These are phyloP conservation scores for Maccullochella peelii DNA, from an alignment of 2,113 vertebrate genomes.

Conservation along the genomic window DNA sequence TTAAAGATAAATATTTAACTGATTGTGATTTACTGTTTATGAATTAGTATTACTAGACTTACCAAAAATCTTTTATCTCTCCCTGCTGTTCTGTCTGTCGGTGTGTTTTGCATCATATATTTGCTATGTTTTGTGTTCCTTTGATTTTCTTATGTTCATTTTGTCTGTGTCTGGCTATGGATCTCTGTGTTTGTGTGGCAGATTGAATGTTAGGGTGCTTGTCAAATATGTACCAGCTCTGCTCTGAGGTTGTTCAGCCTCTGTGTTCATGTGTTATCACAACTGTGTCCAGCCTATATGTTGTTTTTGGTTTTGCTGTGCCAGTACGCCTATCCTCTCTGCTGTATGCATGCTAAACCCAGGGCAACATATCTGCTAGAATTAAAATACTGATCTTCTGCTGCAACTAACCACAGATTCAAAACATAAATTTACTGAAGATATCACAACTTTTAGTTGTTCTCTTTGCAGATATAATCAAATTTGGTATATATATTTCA, in stretches of 20 bases:
- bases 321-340: constrained; percentile 69
- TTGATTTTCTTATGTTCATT: constrained; percentile 4
- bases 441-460: background rate
- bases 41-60: constrained; percentile 4
- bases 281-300: constrained; percentile 43
- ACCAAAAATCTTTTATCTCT: constrained; percentile 28
- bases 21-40: constrained; percentile 24
- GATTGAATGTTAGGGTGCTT: constrained; percentile 25
- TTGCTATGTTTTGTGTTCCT: background rate
- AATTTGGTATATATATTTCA: background rate
- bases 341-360: constrained; percentile 71
- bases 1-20: constrained; percentile 19
- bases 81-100: constrained; percentile 37
- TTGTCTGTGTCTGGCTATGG: constrained; percentile 29
- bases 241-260: constrained; percentile 44
- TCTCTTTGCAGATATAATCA: background rate
- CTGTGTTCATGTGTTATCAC: constrained; percentile 34
- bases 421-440: constrained; percentile 38
- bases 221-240: constrained; percentile 31
- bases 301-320: constrained; percentile 78
- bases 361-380: constrained; percentile 34
- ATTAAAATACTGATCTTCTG: constrained; percentile 50
- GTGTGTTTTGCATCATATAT: constrained; percentile 35
- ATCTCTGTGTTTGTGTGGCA: constrained; percentile 37
- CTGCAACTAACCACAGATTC: constrained; percentile 62